Conservation (phyloP, 2,797 vertebrate genomes). For the Amphiprion clarkii region DNA sequence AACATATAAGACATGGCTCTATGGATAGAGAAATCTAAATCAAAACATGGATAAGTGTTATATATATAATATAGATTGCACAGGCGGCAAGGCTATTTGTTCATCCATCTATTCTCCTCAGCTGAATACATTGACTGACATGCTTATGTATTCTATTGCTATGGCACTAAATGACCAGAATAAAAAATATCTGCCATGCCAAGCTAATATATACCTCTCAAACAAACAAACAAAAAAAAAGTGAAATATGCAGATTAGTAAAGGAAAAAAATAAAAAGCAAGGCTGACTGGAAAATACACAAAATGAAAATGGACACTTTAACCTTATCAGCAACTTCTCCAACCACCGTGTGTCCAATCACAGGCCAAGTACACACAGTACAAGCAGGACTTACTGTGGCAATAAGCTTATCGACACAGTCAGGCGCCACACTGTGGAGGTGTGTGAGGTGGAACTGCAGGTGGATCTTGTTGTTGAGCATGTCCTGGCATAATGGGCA, state of each 20-base stretch:
- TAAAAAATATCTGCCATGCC: constrained; percentile 6
- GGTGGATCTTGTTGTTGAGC: constrained; percentile 99
- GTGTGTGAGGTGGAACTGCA: constrained; percentile 99
- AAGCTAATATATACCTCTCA: constrained; percentile 1
- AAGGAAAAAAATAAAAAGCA: constrained; percentile 15
- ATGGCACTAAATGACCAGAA: constrained; percentile 2
- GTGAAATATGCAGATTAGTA: constrained; percentile 14
- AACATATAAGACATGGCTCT: constrained; percentile 4
- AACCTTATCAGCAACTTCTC: not conserved
- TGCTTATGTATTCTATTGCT: constrained; percentile 15
- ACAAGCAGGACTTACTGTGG: constrained; percentile 89
- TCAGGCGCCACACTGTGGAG: constrained; percentile 98
- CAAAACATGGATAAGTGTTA: constrained; percentile 1
- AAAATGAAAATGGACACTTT: not conserved
- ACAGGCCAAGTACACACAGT: constrained; percentile 10
- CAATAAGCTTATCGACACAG: constrained; percentile 98
- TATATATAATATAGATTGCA: constrained; percentile 7
- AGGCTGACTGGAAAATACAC: not conserved
- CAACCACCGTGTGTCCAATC: constrained; percentile 4
- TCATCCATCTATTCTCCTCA: constrained; percentile 11
- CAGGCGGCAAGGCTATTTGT: constrained; percentile 17
- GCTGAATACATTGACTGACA: constrained; percentile 2
- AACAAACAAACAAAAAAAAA: constrained; percentile 21
- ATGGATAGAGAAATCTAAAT: constrained; percentile 16
- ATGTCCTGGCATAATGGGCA: constrained; percentile 99